A percentile compares a stretch with the other conserved stretches of the same genome.
phyloP scores from a whole-genome alignment of 2,888 invertebrate species.

The Nephrotoma flavescens region DNA sequence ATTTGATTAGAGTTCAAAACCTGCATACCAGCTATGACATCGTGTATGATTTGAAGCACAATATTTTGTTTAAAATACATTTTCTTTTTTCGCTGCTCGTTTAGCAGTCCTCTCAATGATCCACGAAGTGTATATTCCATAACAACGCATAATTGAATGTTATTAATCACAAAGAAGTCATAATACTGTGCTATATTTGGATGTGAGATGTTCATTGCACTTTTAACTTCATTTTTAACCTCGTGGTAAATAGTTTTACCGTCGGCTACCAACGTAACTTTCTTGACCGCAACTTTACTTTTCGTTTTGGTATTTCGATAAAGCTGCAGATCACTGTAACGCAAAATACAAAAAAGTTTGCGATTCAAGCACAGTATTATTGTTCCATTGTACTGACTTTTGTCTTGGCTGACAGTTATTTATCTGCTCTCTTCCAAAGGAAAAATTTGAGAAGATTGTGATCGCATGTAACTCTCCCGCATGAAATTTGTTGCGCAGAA shows the following conservation, averaged over 20 bases:
- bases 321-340: background rate
- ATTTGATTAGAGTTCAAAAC: conserved; percentile 27
- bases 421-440: too few species aligned
- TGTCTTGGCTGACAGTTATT: too few species aligned
- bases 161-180: conserved; percentile 20
- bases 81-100: background rate
- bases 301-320: background rate
- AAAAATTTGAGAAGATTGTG: too few species aligned
- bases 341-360: too few species aligned
- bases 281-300: background rate
- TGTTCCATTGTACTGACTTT: too few species aligned
- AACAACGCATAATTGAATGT: conserved; percentile 22
- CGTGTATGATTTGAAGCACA: conserved; percentile 30
- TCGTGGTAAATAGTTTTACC: background rate
- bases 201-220: conserved; percentile 27
- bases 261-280: background rate
- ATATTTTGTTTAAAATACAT: background rate
- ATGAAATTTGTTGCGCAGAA: too few species aligned
- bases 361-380: too few species aligned
- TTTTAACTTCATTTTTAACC: conserved; percentile 18
- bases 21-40: conserved; percentile 28
- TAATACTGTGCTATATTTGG: conserved; percentile 26
- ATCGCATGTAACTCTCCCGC: too few species aligned
- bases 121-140: conserved; percentile 28
- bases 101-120: conserved; percentile 22